Percentiles rank a stretch among this genome's conserved stretches.
phyloP scores from a whole-genome alignment of 2,113 vertebrate genomes.

The Ochotona princeps region DNA sequence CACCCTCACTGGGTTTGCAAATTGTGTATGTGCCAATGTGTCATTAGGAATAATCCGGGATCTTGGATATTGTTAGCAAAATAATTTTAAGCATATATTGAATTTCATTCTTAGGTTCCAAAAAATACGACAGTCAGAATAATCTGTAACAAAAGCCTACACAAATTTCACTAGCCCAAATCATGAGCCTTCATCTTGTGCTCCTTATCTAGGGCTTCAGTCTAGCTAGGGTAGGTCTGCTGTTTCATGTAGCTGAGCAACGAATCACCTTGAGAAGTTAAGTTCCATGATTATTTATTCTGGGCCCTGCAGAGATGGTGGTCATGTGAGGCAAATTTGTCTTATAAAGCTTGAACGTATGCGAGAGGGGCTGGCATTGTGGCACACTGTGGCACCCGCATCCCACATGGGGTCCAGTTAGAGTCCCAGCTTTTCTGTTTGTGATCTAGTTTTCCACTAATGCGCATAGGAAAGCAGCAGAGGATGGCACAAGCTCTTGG shows the following conservation, averaged over 20 bases:
- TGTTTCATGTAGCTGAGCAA: no score
- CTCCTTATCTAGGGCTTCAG: background rate
- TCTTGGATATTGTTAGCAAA: background rate
- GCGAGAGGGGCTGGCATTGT: no score
- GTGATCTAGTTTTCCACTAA: no score
- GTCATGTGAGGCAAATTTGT: background rate
- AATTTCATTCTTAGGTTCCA: constrained; percentile 10
- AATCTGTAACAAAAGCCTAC: background rate
- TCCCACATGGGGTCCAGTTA: no score
- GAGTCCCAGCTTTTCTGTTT: no score
- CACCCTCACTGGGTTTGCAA: background rate
- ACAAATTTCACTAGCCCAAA: background rate
- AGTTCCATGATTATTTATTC: background rate
- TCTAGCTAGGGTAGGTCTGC: background rate
- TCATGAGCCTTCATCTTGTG: background rate
- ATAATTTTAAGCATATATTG: background rate
- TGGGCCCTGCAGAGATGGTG: background rate
- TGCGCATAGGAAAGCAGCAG: no score
- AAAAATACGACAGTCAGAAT: background rate
- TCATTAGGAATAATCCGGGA: background rate
- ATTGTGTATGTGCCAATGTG: background rate
- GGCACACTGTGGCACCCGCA: no score
- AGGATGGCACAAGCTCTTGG: no score
- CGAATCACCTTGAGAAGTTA: background rate
- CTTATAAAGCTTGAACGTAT: background rate